Evolutionary conservation across 2,797 vertebrate species (phyloP), one percentile per base, ranked within the genome.

Genomic region (Anguilla pacifica): DNA sequence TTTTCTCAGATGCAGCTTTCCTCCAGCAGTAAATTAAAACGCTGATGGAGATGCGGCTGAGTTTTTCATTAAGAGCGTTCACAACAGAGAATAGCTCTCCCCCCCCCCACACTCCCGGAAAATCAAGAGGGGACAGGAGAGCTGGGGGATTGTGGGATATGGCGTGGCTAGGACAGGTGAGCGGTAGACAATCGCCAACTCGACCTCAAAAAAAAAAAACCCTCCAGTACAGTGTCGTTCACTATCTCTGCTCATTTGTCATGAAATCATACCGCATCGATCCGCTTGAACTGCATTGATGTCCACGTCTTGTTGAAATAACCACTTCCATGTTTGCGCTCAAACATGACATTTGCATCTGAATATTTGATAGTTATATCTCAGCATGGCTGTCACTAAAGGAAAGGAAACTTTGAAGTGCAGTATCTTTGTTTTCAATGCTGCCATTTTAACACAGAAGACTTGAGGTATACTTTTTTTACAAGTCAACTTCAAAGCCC

Each of bases 11-110:
- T 94, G 94, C 94, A 94, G 92, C 90, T 88, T 93, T 95, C 91
- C 92, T 93, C 89, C 85, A 95, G 94, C 94, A 93, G 90, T 92
- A 95, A 96, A 96, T 95, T 92, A 94, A 95, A 95, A 94, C 94
- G 95, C 92, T 93, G 93, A 91, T 94, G 93, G 93, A 95, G 95
- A 91, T 89, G 46, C 88, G 90, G 91, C 89, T 89, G 90, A 88
- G 88, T 90, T 89, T 89, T 91, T 88, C 86, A 86, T 77, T 77
- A 86, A 79, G 86, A 39, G 28, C 28, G 85, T 74, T 67, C 85
- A 86, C 43, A 51, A 86, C 70, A 59, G n/a, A 31, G 51, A 61
- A 53, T 49, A 6, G 86, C 51, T 86, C 28, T 86, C 53, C 51
- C 70, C 39, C 51, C n/a, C 17, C 2, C 39, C 51, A 15, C 7